Conservation (phyloP, 2,797 vertebrate genomes). For the Sternarchorhynchus goeldii region DNA sequence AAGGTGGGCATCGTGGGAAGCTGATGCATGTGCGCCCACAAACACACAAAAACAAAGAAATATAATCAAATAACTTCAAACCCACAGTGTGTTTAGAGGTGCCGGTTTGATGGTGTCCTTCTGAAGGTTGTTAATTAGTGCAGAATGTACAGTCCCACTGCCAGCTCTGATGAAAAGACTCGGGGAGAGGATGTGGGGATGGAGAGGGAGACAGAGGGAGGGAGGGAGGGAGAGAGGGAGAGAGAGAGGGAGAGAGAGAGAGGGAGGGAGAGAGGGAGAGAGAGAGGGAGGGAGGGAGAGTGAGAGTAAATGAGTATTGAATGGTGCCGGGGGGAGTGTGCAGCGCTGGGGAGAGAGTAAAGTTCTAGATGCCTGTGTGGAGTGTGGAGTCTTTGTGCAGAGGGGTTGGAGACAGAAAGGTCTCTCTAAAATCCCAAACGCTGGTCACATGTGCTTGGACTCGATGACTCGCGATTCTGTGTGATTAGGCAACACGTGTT, state of each 20-base stretch:
- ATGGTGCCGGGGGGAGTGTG: constrained; percentile 20
- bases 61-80: constrained; percentile 12
- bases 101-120: constrained; percentile 86
- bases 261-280: constrained; percentile 51
- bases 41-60: not conserved
- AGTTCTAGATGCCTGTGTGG: constrained; percentile 81
- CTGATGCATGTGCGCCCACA: too few relatives aligned
- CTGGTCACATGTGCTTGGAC: constrained; percentile 14
- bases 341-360: constrained; percentile 66
- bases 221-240: constrained; percentile 56
- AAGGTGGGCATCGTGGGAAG: not conserved
- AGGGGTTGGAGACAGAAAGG: constrained; percentile 40
- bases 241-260: constrained; percentile 55
- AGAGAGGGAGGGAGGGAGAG: constrained; percentile 79
- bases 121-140: constrained; percentile 89
- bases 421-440: constrained; percentile 45
- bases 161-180: constrained; percentile 83
- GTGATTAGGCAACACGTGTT: not conserved
- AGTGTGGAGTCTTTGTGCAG: constrained; percentile 67
- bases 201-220: constrained; percentile 57
- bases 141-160: constrained; percentile 87
- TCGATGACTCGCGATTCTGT: constrained; percentile 18
- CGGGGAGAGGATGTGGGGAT: constrained; percentile 34
- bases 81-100: constrained; percentile 74
- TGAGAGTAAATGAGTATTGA: constrained; percentile 81